Conservation (phyloP, 1,140 invertebrate species). For the Leptinotarsa texana region DNA sequence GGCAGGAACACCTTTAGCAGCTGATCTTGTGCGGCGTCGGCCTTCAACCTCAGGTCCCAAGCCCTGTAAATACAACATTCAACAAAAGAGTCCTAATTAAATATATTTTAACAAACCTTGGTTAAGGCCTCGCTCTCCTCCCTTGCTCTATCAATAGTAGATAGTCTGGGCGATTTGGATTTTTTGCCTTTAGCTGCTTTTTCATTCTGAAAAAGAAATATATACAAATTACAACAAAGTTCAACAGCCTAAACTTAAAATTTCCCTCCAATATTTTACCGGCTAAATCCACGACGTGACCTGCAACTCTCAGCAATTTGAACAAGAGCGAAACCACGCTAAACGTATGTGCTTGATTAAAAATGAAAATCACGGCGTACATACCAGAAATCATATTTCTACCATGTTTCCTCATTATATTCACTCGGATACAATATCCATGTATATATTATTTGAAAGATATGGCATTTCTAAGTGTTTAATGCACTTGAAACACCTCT, state of each 20-base stretch:
- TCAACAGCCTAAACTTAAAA: slow-evolving; percentile 37
- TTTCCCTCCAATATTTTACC: slow-evolving; percentile 55
- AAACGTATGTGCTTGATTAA: slow-evolving; percentile 40
- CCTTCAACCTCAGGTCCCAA: slow-evolving; percentile 54
- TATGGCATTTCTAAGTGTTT: neutral
- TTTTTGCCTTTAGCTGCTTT: slow-evolving; percentile 49
- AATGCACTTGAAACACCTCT: neutral
- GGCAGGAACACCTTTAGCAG: slow-evolving; percentile 54
- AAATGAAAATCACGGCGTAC: slow-evolving; percentile 39
- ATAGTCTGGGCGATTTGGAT: slow-evolving; percentile 47
- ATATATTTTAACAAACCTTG: slow-evolving; percentile 43
- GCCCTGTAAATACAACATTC: slow-evolving; percentile 42
- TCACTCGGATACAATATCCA: too few relatives aligned
- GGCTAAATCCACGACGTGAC: slow-evolving; percentile 37
- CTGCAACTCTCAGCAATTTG: slow-evolving; percentile 31
- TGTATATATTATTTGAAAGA: too few relatives aligned
- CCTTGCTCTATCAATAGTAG: slow-evolving; percentile 44
- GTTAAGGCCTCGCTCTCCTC: slow-evolving; percentile 54
- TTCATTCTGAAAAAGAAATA: slow-evolving; percentile 46
- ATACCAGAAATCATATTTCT: slow-evolving; percentile 40
- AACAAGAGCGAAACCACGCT: slow-evolving; percentile 31
- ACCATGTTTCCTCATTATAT: neutral
- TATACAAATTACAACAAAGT: slow-evolving; percentile 19
- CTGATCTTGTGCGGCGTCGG: slow-evolving; percentile 55
- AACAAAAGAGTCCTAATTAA: neutral